phyloP scores from a whole-genome alignment of 2,113 vertebrate species.

The Synchiropus splendidus region DNA sequence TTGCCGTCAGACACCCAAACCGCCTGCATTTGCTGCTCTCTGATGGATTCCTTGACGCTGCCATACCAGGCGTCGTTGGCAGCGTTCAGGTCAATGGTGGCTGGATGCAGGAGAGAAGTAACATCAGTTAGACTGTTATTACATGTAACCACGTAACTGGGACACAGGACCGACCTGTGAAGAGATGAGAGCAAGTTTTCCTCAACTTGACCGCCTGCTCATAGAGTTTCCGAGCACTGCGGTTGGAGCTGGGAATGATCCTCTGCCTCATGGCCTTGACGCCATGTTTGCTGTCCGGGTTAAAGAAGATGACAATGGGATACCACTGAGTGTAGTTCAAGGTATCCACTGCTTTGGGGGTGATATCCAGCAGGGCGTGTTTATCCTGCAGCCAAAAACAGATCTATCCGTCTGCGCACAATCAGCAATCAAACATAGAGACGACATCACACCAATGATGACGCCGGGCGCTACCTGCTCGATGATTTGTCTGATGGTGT shows the following conservation, averaged over 20 bases:
- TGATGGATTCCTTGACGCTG: slow-evolving; percentile 82
- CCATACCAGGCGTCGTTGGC: slow-evolving; percentile 91
- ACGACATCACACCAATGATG: too few relatives aligned
- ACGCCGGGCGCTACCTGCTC: too few relatives aligned
- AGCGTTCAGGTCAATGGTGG: slow-evolving; percentile 80
- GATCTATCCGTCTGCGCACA: too few relatives aligned
- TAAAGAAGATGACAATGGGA: slow-evolving; percentile 92
- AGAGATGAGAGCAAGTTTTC: slow-evolving; percentile 85
- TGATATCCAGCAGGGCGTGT: slow-evolving; percentile 90
- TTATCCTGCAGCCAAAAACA: slow-evolving; percentile 70
- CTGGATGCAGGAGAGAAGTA: too few relatives aligned
- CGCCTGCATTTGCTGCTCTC: slow-evolving; percentile 80
- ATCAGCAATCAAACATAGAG: too few relatives aligned
- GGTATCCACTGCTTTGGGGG: slow-evolving; percentile 94
- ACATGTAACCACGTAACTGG: too few relatives aligned
- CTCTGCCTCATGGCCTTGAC: slow-evolving; percentile 90
- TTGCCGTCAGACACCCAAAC: slow-evolving; percentile 98
- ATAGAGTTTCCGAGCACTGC: slow-evolving; percentile 86
- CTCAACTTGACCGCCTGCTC: slow-evolving; percentile 89
- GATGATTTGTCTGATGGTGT: slow-evolving; percentile 92
- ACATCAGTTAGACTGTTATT: too few relatives aligned
- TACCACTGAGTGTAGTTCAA: slow-evolving; percentile 98
- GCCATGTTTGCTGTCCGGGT: slow-evolving; percentile 89
- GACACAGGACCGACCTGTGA: slow-evolving; percentile 85
- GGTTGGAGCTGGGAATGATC: slow-evolving; percentile 78